Evolutionary conservation across 2,888 invertebrate genomes (phyloP).

Genomic region (Microplitis manilae): DNA sequence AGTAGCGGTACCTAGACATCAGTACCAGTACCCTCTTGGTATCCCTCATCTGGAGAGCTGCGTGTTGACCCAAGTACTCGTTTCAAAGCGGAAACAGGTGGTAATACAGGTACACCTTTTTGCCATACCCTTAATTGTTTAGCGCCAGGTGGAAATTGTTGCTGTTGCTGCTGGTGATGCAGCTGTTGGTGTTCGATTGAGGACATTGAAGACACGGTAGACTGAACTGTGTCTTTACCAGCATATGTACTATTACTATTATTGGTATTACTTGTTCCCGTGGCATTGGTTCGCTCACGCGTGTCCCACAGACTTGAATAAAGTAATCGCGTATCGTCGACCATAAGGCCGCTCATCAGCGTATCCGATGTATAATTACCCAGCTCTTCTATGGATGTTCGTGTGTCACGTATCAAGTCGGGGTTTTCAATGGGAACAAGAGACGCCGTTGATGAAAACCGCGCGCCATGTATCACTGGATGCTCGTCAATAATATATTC

Average conservation of each 20-base stretch:
- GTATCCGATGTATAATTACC: constrained; percentile 74
- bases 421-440: constrained; percentile 84
- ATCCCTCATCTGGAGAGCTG: constrained; percentile 91
- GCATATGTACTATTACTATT: constrained; percentile 74
- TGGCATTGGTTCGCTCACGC: constrained; percentile 59
- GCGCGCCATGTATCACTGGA: constrained; percentile 75
- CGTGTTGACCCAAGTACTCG: constrained; percentile 87
- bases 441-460: constrained; percentile 83
- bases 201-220: constrained; percentile 43
- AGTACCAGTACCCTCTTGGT: constrained; percentile 93
- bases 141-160: constrained; percentile 75
- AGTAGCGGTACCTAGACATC: constrained; percentile 81
- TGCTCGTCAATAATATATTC: constrained; percentile 44
- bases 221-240: constrained; percentile 72
- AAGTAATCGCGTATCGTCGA: constrained; percentile 70
- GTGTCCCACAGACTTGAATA: constrained; percentile 88
- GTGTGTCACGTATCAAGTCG: constrained; percentile 87
- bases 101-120: constrained; percentile 87
- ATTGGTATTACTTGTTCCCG: too few species aligned
- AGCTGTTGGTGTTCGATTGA: constrained; percentile 48
- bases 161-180: background rate
- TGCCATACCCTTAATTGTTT: constrained; percentile 92
- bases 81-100: constrained; percentile 88
- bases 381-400: constrained; percentile 66
- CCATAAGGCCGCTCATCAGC: constrained; percentile 48